Percentiles rank a stretch among this genome's conserved stretches.
Conservation (phyloP, 2,113 vertebrate genomes). For the Lophochroa leadbeateri region DNA sequence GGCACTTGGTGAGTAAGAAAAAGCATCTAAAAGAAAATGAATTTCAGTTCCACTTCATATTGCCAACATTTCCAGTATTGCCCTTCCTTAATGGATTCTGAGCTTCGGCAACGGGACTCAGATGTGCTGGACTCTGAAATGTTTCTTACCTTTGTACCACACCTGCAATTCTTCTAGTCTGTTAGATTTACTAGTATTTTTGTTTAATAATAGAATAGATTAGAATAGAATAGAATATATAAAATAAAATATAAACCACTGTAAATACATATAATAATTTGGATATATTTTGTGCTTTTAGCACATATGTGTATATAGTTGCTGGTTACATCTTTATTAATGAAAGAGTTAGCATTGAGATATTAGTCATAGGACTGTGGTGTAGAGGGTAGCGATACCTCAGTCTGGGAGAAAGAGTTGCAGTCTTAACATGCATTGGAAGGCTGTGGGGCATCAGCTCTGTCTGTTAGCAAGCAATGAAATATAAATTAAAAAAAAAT, state of each 20-base stretch:
- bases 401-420: background rate
- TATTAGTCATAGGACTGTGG: background rate
- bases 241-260: background rate
- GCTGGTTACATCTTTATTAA: too few relatives aligned
- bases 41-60: background rate
- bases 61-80: background rate
- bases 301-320: too few relatives aligned
- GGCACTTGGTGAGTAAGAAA: background rate
- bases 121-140: background rate
- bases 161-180: background rate
- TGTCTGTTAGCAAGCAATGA: background rate
- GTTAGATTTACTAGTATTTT: background rate
- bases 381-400: background rate
- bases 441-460: background rate
- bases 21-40: background rate
- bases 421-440: background rate
- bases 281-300: background rate
- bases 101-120: background rate
- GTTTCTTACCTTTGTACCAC: background rate
- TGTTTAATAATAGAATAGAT: background rate
- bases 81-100: background rate
- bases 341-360: too few relatives aligned
- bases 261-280: background rate
- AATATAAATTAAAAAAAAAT: background rate
- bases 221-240: background rate